phyloP scores from a whole-genome alignment of 2,113 vertebrate genomes.

The Eidolon helvum region DNA sequence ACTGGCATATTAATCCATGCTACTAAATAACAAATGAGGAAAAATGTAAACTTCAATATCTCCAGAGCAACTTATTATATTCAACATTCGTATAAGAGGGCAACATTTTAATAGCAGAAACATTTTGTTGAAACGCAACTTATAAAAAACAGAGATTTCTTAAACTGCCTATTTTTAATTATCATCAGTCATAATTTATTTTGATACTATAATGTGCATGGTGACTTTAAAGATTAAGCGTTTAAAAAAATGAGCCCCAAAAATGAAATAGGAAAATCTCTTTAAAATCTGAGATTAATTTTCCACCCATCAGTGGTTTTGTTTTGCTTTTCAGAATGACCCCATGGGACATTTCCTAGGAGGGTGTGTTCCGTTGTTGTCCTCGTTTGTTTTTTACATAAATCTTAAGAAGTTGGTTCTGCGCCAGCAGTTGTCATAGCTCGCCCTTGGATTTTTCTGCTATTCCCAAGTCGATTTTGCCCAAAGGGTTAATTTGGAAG shows the following conservation, averaged over 20 bases:
- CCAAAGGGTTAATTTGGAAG: not conserved
- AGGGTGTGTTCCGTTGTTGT: not conserved
- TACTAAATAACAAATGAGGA: not conserved
- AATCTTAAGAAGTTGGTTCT: not conserved
- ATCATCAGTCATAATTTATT: not conserved
- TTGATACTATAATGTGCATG: not conserved
- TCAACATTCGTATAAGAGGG: not conserved
- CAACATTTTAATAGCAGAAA: slow-evolving; percentile 11
- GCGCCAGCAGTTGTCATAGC: not conserved
- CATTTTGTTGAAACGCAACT: slow-evolving; percentile 12
- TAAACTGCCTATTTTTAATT: slow-evolving; percentile 20
- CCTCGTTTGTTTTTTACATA: not conserved
- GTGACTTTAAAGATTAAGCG: not conserved
- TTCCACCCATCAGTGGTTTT: not conserved
- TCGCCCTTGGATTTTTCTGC: not conserved
- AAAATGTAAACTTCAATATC: not conserved
- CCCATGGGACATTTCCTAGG: not conserved
- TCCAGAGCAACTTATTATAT: not conserved
- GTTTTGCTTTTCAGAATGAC: not conserved
- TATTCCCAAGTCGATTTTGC: not conserved
- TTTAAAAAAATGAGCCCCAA: slow-evolving; percentile 20
- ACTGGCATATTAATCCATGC: not conserved
- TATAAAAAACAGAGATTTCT: not conserved
- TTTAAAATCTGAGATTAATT: not conserved
- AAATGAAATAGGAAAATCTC: not conserved